A percentile compares a stretch with the other conserved stretches of the same genome.
These are phyloP conservation scores for Morus bassanus DNA, from an alignment of 2,797 vertebrate species.

Conservation along the genomic window DNA sequence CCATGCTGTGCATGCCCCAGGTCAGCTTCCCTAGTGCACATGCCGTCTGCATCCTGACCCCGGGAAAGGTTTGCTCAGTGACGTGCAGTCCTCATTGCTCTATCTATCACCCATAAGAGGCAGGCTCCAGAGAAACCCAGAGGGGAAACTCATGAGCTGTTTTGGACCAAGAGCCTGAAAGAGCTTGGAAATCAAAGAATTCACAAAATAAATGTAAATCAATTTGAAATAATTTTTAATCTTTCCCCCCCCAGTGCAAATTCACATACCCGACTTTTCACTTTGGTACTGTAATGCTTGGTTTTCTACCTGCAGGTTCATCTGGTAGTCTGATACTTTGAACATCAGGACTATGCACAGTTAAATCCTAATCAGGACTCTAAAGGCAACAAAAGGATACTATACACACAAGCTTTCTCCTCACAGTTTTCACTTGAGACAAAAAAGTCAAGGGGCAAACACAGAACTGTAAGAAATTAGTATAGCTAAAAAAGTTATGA, in stretches of 20 bases:
- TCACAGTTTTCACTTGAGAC: background rate
- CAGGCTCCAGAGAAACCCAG: background rate
- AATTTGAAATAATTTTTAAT: background rate
- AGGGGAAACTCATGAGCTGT: background rate
- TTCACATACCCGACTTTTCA: background rate
- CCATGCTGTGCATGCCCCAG: rapidly evolving
- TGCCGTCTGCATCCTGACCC: rapidly evolving
- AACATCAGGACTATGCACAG: background rate
- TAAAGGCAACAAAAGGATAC: background rate
- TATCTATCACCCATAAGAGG: background rate
- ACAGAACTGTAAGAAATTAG: background rate
- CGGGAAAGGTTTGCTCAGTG: background rate
- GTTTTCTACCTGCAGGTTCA: background rate
- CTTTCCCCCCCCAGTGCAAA: background rate
- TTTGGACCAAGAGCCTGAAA: background rate
- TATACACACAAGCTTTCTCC: background rate
- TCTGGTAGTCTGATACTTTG: background rate
- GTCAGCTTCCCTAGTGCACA: background rate
- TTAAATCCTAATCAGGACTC: background rate
- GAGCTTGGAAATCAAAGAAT: background rate
- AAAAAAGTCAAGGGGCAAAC: background rate
- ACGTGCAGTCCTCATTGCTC: background rate
- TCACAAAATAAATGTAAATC: background rate
- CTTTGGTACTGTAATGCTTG: background rate
- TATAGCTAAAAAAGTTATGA: background rate